Evolutionary conservation across 2,797 vertebrate genomes (phyloP), one percentile per base, ranked within the genome.

Genomic region (Gambelia wislizenii): DNA sequence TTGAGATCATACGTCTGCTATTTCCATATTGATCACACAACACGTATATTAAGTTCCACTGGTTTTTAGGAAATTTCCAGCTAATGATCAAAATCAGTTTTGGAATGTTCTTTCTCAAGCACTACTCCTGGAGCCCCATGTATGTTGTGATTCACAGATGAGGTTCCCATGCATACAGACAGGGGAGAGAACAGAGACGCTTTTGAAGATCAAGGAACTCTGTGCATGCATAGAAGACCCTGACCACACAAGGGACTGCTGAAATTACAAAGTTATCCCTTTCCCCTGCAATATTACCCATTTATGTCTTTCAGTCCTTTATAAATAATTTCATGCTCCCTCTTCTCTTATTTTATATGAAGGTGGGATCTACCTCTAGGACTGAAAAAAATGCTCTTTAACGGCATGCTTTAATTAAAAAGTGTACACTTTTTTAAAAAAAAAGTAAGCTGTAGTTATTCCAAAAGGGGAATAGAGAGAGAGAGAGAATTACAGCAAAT

Each of bases 51-150:
- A 79, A 49, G 12, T 61, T 39, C 13, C 13, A 44, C 0, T 56
- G 49, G 59, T 89, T 79, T 89, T 56, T 61, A 86, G 12, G 16
- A 25, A 54, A 85, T 86, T 52, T 61, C 44, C 27, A 72, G 10
- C 39, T 36, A 44, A 84, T 61, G 36, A 61, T 13, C 69, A 82
- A 75, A 25, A 39, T 85, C n/a, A 54, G 8, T n/a, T 75, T 67
- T n/a, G 74, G 27, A 81, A 42, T 6, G 61, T 76, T 52, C 70
- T 8, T 33, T 61, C 30, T 49, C 27, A 39, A 75, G 27, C 10
- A 52, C 33, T 42, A 44, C 39, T 33, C 5, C 3, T 14, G 30
- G 67, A 81, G 42, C 27, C 18, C 13, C 44, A 33, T 42, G 6
- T 80, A 4, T 49, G 13, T 49, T 16, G 7, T 22, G 49, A 36